Conservation (phyloP, 1,140 invertebrate species). For the Macrobrachium rosenbergii region DNA sequence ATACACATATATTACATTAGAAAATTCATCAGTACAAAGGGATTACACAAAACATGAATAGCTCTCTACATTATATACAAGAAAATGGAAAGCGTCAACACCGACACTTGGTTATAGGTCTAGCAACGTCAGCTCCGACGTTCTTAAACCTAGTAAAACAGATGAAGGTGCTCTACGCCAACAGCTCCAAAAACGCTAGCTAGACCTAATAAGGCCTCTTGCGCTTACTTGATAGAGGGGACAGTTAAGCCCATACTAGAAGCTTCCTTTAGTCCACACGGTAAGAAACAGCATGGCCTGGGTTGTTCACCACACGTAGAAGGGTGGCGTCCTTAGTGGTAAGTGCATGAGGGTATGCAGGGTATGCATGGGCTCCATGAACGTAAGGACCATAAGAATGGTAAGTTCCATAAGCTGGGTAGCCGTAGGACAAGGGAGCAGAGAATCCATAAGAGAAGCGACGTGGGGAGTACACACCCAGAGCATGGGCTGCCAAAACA, state of each 20-base stretch:
- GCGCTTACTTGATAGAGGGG: neutral
- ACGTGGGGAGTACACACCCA: conserved; percentile 5
- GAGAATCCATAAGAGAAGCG: conserved; percentile 23
- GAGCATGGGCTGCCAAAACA: neutral
- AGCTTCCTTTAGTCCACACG: conserved; percentile 30
- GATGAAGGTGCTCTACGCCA: too few relatives aligned
- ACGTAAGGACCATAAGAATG: neutral
- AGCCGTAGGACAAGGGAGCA: conserved; percentile 18
- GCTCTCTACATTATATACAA: too few relatives aligned
- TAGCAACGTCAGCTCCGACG: too few relatives aligned
- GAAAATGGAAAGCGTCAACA: too few relatives aligned
- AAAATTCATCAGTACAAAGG: too few relatives aligned
- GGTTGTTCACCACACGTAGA: conserved; percentile 43
- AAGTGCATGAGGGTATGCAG: conserved; percentile 1
- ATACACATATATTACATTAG: too few relatives aligned
- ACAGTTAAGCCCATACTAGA: neutral
- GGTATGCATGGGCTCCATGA: neutral
- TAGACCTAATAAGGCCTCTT: too few relatives aligned
- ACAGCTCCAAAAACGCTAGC: too few relatives aligned
- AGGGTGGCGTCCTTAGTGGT: conserved; percentile 9
- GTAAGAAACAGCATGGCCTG: conserved; percentile 55
- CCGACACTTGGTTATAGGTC: too few relatives aligned
- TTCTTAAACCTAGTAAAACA: too few relatives aligned
- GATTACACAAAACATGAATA: too few relatives aligned
- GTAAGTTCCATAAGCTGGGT: neutral